These are phyloP conservation scores for Petrocephalus microphthalmus DNA, from an alignment of 2,113 vertebrate genomes.

Conservation along the genomic window DNA sequence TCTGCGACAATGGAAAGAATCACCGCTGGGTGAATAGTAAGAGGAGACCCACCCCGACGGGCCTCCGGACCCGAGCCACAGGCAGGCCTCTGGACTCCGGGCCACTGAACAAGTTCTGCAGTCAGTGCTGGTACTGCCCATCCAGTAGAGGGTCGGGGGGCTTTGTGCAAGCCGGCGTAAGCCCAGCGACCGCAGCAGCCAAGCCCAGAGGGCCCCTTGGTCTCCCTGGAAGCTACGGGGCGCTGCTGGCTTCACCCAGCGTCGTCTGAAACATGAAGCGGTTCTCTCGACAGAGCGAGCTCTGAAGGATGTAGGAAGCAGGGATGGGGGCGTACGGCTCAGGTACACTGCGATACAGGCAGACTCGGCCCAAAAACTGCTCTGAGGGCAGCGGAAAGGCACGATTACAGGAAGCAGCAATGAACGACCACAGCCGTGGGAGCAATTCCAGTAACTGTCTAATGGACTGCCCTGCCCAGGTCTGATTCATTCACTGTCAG, in stretches of 20 bases:
- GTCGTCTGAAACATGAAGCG: neutral
- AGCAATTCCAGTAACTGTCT: conserved; percentile 59
- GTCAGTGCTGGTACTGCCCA: neutral
- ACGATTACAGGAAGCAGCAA: conserved; percentile 55
- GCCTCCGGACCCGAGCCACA: neutral
- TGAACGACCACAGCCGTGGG: conserved; percentile 55
- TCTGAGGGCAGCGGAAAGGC: neutral
- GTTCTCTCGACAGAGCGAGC: neutral
- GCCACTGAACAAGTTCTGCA: neutral
- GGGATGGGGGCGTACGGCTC: neutral
- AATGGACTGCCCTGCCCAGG: conserved; percentile 47
- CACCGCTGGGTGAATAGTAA: neutral
- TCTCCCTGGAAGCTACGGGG: neutral
- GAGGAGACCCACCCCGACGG: neutral
- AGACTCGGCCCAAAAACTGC: neutral
- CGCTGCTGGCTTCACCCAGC: neutral
- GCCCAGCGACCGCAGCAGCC: neutral
- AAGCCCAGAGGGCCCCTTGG: neutral
- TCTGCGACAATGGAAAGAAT: neutral
- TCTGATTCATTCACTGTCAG: conserved; percentile 11
- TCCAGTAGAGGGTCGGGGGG: neutral
- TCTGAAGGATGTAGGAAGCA: neutral
- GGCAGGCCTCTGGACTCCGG: neutral
- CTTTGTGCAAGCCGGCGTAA: neutral
- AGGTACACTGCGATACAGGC: neutral